Percentiles rank a stretch among this genome's conserved stretches.
Evolutionary conservation across 2,888 invertebrate species (phyloP).

Genomic region (Meloe dianella): DNA sequence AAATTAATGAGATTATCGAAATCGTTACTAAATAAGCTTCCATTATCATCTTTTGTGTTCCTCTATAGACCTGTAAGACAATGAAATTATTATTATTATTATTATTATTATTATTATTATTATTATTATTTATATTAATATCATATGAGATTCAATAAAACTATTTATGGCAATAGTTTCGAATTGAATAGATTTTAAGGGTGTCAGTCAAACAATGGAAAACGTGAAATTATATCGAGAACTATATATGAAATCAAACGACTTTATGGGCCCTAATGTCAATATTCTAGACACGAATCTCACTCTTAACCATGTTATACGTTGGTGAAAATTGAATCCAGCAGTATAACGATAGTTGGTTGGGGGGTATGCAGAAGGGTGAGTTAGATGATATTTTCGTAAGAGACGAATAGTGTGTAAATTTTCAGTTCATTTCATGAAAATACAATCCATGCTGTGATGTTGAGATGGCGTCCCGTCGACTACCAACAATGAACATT

Average conservation of each 20-base stretch:
- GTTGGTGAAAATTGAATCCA: conserved; percentile 58
- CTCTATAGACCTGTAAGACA: not conserved
- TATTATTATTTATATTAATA: too few species aligned
- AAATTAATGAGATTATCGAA: not conserved
- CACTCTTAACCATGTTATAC: conserved; percentile 57
- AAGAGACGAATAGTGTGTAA: conserved; percentile 26
- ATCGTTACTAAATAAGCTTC: not conserved
- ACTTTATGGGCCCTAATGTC: conserved; percentile 54
- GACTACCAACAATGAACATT: not conserved
- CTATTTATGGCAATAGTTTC: not conserved
- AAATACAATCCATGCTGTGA: conserved; percentile 36
- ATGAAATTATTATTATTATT: too few species aligned
- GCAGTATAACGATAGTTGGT: conserved; percentile 50
- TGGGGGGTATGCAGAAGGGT: conserved; percentile 14
- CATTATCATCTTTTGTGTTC: not conserved
- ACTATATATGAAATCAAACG: conserved; percentile 47
- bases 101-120: too few species aligned
- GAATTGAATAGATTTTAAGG: conserved; percentile 15
- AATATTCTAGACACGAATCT: conserved; percentile 58
- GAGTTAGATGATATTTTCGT: conserved; percentile 26
- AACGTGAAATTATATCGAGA: conserved; percentile 34
- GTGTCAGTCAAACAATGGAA: conserved; percentile 22
- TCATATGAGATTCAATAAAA: too few species aligned
- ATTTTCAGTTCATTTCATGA: conserved; percentile 48
- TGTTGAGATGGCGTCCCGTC: conserved; percentile 22